Evolutionary conservation across 2,888 invertebrate species (phyloP).

Genomic region (Sturmia bella): DNA sequence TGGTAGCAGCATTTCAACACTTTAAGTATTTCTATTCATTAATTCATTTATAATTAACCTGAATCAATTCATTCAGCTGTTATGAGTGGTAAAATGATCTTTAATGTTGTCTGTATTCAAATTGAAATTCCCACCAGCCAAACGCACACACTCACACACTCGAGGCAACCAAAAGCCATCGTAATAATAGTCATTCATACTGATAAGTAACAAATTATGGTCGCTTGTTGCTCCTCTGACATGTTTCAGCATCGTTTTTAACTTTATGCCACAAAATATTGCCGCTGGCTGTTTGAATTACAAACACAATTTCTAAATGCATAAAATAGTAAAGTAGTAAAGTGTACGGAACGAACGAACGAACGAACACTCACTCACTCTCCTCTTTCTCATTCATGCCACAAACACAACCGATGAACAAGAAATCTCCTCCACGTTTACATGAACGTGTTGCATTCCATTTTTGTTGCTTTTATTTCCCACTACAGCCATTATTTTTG

Average conservation of each 20-base stretch:
- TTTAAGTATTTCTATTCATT: conserved; percentile 15
- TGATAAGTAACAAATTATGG: conserved; percentile 65
- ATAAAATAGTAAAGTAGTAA: conserved; percentile 2
- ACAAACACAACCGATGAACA: conserved; percentile 13
- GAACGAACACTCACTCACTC: not conserved
- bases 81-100: conserved; percentile 58
- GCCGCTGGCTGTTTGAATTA: conserved; percentile 60
- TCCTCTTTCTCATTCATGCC: conserved; percentile 31
- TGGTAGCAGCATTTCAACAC: not conserved
- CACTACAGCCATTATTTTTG: conserved; percentile 15
- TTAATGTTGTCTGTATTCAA: conserved; percentile 45
- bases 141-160: no score
- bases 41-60: conserved; percentile 59
- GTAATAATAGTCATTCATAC: conserved; percentile 29
- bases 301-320: conserved; percentile 31
- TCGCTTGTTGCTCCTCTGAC: conserved; percentile 49
- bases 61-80: conserved; percentile 12
- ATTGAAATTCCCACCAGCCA: conserved; percentile 59
- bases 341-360: conserved; percentile 5
- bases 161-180: not conserved
- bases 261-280: conserved; percentile 28
- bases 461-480: conserved; percentile 20
- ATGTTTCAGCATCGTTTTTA: conserved; percentile 31
- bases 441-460: conserved; percentile 62
- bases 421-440: conserved; percentile 60